Conservation (phyloP, 1,140 invertebrate species). For the Trinorchestia longiramus region DNA sequence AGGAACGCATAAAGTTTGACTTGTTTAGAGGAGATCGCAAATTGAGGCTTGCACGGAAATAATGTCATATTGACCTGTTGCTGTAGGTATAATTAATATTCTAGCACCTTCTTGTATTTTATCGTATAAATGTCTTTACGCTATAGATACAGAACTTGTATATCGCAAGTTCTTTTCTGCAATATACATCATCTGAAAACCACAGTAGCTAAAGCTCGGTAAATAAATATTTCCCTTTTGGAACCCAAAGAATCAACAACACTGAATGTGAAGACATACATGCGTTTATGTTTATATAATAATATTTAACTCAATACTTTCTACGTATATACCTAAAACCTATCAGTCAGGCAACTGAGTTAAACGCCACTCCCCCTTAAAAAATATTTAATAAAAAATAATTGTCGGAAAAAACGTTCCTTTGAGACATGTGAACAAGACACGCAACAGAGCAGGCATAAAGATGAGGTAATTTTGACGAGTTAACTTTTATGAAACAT, state of each 20-base stretch:
- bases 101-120: neutral
- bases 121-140: neutral
- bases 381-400: too few relatives aligned
- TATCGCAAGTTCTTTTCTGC: neutral
- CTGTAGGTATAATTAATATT: neutral
- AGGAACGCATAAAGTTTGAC: neutral
- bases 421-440: too few relatives aligned
- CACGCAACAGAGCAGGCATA: too few relatives aligned
- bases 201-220: neutral
- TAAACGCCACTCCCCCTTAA: too few relatives aligned
- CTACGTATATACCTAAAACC: too few relatives aligned
- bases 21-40: neutral
- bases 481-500: too few relatives aligned
- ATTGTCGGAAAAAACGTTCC: too few relatives aligned
- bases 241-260: neutral
- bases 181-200: neutral
- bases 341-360: too few relatives aligned
- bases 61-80: neutral
- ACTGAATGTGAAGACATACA: neutral
- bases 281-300: too few relatives aligned
- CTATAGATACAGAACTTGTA: neutral
- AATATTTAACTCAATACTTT: too few relatives aligned
- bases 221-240: neutral
- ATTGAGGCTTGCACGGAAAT: neutral
- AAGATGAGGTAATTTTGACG: too few relatives aligned